Conservation (phyloP, 2,797 vertebrate species). For the Sternarchorhynchus goeldii region DNA sequence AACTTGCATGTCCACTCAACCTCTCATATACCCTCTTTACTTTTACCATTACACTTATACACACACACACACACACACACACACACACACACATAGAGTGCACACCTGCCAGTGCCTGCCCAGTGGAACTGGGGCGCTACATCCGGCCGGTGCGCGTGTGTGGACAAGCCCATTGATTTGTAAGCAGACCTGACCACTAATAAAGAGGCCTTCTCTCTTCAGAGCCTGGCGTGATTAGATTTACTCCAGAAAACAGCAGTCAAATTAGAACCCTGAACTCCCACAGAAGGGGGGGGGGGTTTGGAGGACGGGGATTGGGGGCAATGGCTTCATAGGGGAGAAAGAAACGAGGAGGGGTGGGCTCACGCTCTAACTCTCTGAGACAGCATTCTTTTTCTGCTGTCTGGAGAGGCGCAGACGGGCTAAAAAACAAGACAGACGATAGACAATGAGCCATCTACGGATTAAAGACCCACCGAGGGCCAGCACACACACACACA, state of each 20-base stretch:
- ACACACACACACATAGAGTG: slow-evolving; percentile 21
- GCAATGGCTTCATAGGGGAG: not conserved
- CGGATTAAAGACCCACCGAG: slow-evolving; percentile 32
- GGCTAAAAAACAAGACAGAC: slow-evolving; percentile 20
- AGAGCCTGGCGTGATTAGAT: slow-evolving; percentile 55
- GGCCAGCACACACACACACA: slow-evolving; percentile 37
- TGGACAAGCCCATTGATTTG: slow-evolving; percentile 54
- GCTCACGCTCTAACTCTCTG: slow-evolving; percentile 18
- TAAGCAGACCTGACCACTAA: slow-evolving; percentile 54
- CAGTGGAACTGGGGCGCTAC: slow-evolving; percentile 36
- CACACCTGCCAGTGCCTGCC: not conserved
- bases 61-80: slow-evolving; percentile 28
- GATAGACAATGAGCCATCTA: slow-evolving; percentile 24
- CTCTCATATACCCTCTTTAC: no score
- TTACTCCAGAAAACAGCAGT: slow-evolving; percentile 46
- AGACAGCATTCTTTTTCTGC: slow-evolving; percentile 19
- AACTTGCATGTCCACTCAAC: no score
- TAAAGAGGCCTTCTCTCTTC: slow-evolving; percentile 56
- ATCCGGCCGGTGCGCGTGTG: slow-evolving; percentile 32
- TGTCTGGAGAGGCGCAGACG: slow-evolving; percentile 33
- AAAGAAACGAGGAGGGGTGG: not conserved
- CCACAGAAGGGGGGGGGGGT: slow-evolving; percentile 31
- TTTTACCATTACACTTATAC: not conserved
- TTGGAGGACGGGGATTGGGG: slow-evolving; percentile 2
- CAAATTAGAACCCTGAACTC: slow-evolving; percentile 34